Percentiles rank a stretch among this genome's conserved stretches.
These are phyloP conservation scores for Macaria liturata DNA, from an alignment of 2,888 invertebrate genomes.

Conservation along the genomic window DNA sequence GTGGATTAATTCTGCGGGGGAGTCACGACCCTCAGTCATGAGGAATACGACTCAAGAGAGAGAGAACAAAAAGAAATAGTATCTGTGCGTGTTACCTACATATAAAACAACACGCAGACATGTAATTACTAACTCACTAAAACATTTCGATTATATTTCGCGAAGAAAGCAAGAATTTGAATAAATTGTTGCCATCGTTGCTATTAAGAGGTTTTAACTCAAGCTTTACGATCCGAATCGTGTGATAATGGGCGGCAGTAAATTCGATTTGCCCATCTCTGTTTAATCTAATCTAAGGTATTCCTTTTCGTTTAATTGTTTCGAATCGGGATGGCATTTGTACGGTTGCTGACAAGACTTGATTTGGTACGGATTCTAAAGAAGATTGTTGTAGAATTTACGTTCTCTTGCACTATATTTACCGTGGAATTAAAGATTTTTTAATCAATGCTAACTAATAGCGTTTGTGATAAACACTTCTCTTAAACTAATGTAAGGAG, in stretches of 20 bases:
- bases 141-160: slow-evolving; percentile 47
- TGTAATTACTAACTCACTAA: slow-evolving; percentile 42
- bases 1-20: no score
- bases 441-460: no score
- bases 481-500: no score
- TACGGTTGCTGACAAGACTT: slow-evolving; percentile 3
- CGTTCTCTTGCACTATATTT: no score
- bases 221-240: slow-evolving; percentile 61
- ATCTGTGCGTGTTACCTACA: slow-evolving; percentile 22
- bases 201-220: slow-evolving; percentile 62
- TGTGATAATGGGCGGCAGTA: slow-evolving; percentile 60
- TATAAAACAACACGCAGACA: slow-evolving; percentile 27
- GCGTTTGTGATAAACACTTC: no score
- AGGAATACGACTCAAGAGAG: no score
- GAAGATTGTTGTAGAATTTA: no score
- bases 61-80: no score
- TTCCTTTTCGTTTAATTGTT: slow-evolving; percentile 46
- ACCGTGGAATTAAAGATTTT: no score
- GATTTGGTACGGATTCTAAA: no score
- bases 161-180: slow-evolving; percentile 51
- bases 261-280: slow-evolving; percentile 59
- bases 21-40: no score
- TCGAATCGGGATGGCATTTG: slow-evolving; percentile 14
- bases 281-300: slow-evolving; percentile 54
- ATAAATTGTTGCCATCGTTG: slow-evolving; percentile 62